Percentiles rank a stretch among this genome's conserved stretches.
Evolutionary conservation across 2,113 vertebrate genomes (phyloP).

Genomic region (Hylia prasina): DNA sequence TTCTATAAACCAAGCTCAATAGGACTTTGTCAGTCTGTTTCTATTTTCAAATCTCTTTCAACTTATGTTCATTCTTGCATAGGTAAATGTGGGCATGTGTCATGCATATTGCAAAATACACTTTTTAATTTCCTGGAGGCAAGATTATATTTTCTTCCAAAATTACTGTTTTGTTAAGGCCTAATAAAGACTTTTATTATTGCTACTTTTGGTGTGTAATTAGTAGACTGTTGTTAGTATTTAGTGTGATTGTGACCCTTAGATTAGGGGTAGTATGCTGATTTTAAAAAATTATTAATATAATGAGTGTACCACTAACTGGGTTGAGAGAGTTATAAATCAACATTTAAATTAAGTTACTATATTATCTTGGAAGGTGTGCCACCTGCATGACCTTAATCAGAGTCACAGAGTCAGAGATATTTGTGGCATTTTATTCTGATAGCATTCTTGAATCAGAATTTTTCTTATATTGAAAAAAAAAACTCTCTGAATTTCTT

Average conservation of each 20-base stretch:
- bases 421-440: background rate
- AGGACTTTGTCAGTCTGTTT: background rate
- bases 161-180: constrained; percentile 4
- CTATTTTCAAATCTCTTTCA: background rate
- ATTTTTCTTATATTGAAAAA: background rate
- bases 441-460: background rate
- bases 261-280: background rate
- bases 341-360: background rate
- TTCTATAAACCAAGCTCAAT: background rate
- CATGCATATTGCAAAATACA: background rate
- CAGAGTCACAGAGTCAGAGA: background rate
- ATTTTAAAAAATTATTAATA: background rate
- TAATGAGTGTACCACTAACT: background rate
- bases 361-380: background rate
- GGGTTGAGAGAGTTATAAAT: background rate
- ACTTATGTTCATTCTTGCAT: background rate
- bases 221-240: background rate
- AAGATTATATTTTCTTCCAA: background rate
- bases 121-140: background rate
- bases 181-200: background rate
- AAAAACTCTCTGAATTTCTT: background rate
- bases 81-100: background rate
- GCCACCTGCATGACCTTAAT: background rate
- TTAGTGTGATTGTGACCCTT: background rate
- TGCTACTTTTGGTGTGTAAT: background rate